Evolutionary conservation across 2,797 vertebrate species (phyloP).

Genomic region (Hippocampus kuda): DNA sequence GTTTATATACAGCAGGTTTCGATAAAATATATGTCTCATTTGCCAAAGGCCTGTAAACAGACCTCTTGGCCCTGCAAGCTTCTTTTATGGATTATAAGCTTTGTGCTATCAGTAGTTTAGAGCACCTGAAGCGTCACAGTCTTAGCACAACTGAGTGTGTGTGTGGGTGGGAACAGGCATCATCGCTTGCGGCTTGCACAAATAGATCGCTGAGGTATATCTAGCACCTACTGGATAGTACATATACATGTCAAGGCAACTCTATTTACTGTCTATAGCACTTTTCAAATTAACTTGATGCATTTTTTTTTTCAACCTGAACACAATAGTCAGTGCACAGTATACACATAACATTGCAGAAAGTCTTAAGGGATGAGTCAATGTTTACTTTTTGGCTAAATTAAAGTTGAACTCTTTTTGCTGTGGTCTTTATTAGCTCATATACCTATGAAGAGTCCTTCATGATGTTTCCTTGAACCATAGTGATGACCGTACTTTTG

Average conservation of each 20-base stretch:
- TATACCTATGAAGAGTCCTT: no score
- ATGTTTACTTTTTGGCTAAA: no score
- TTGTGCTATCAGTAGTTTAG: slow-evolving; percentile 63
- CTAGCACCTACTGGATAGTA: not conserved
- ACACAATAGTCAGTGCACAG: not conserved
- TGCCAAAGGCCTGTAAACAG: slow-evolving; percentile 49
- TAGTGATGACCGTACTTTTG: no score
- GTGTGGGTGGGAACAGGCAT: slow-evolving; percentile 23
- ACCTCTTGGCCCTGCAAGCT: slow-evolving; percentile 48
- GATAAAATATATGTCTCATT: slow-evolving; percentile 30
- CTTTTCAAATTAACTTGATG: not conserved
- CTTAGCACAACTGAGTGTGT: slow-evolving; percentile 46
- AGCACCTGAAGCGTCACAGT: slow-evolving; percentile 55
- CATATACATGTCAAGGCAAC: not conserved
- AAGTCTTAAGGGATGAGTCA: no score
- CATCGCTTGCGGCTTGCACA: slow-evolving; percentile 23
- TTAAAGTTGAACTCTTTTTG: no score
- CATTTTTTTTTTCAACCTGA: no score
- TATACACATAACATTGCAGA: not conserved
- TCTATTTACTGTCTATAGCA: not conserved
- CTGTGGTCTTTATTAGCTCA: no score
- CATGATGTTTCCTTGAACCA: no score
- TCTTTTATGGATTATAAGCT: slow-evolving; percentile 64
- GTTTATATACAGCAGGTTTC: slow-evolving; percentile 16
- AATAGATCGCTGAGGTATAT: slow-evolving; percentile 32